A percentile compares a stretch with the other conserved stretches of the same genome.
Conservation (phyloP, 1,140 invertebrate species). For the Piezodorus guildinii region DNA sequence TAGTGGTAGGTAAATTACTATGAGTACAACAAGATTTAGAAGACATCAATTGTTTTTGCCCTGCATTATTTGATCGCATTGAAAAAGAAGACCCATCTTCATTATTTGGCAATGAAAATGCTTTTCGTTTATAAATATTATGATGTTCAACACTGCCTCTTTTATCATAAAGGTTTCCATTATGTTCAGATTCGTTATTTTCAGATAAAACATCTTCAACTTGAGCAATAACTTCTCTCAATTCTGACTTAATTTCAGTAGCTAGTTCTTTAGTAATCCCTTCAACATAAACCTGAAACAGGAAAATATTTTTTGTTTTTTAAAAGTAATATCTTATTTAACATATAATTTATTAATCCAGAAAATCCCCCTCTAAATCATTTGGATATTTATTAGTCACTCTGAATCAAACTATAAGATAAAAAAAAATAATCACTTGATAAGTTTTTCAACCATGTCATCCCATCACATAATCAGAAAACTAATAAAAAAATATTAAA, state of each 20-base stretch:
- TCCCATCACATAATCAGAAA: too few species aligned
- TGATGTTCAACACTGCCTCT: slow-evolving; percentile 12
- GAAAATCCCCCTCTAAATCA: too few species aligned
- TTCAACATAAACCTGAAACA: slow-evolving; percentile 54
- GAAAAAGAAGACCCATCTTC: not conserved
- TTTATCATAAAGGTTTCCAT: not conserved
- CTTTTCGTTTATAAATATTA: slow-evolving; percentile 11
- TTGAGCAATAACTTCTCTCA: slow-evolving; percentile 61
- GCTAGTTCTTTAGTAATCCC: slow-evolving; percentile 64
- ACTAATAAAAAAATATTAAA: too few species aligned
- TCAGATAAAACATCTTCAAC: slow-evolving; percentile 64
- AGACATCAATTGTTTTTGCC: not conserved
- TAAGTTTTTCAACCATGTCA: too few species aligned
- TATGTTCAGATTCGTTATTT: slow-evolving; percentile 31
- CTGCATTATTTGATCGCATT: not conserved
- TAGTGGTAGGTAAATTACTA: slow-evolving; percentile 32
- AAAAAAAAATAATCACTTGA: too few species aligned
- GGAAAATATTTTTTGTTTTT: not conserved
- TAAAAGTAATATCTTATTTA: too few species aligned
- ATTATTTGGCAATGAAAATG: slow-evolving; percentile 9
- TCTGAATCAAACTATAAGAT: too few species aligned
- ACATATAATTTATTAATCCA: too few species aligned
- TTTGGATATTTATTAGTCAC: too few species aligned
- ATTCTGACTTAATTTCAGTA: slow-evolving; percentile 69
- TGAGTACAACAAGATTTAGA: slow-evolving; percentile 5